These are phyloP conservation scores for Strix aluco DNA, from an alignment of 2,113 vertebrate species.

Conservation along the genomic window DNA sequence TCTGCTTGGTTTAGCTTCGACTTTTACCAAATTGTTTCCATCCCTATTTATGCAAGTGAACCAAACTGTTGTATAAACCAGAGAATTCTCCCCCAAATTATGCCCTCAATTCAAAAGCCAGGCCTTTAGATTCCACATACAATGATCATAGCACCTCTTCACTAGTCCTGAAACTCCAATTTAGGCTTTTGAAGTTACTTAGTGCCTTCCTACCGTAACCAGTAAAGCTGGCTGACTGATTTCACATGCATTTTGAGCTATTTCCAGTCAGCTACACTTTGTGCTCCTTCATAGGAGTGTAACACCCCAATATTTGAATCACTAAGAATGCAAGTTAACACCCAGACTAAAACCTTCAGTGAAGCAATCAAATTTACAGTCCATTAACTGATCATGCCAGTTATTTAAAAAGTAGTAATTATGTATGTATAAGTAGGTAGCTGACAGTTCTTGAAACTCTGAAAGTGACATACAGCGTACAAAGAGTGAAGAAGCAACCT, in stretches of 20 bases:
- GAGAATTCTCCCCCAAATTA: neutral
- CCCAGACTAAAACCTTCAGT: neutral
- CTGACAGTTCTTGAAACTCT: neutral
- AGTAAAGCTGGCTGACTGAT: neutral
- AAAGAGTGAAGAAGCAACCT: neutral
- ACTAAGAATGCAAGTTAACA: neutral
- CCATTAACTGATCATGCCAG: neutral
- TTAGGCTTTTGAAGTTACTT: neutral
- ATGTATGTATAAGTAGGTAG: neutral
- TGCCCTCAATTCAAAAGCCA: neutral
- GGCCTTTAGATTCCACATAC: neutral
- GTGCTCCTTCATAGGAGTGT: neutral
- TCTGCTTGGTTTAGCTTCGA: neutral
- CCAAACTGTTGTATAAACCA: neutral
- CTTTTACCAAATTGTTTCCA: neutral
- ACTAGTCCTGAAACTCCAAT: neutral
- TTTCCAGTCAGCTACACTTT: neutral
- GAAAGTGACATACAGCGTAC: neutral
- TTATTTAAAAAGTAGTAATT: neutral
- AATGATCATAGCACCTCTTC: neutral
- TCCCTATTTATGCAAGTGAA: neutral
- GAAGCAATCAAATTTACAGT: neutral
- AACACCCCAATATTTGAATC: neutral
- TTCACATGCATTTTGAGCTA: neutral
- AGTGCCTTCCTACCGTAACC: neutral